Conservation (phyloP, 2,888 invertebrate genomes). For the Arctia plantaginis region DNA sequence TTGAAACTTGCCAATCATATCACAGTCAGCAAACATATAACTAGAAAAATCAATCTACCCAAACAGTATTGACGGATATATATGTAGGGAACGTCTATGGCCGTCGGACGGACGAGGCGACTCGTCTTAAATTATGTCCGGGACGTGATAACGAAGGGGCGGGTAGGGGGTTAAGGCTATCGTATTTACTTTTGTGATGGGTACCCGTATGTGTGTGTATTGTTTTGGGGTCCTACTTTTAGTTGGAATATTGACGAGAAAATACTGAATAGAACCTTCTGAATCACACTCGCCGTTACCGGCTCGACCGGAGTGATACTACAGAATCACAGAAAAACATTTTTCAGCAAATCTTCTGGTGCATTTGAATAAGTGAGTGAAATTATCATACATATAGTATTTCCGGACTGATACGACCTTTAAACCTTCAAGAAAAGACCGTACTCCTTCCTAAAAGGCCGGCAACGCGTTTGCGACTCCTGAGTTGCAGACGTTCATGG, state of each 20-base stretch:
- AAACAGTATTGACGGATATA: conserved; percentile 56
- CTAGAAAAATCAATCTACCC: conserved; percentile 54
- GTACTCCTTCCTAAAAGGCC: no score
- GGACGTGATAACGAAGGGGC: conserved; percentile 80
- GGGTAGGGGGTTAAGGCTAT: conserved; percentile 50
- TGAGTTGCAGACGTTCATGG: no score
- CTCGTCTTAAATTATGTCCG: conserved; percentile 83
- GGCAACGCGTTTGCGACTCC: no score
- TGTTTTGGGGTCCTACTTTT: conserved; percentile 51
- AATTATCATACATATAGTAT: no score
- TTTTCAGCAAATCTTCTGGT: no score
- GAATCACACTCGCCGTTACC: no score
- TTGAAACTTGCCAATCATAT: conserved; percentile 27
- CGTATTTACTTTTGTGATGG: conserved; percentile 67
- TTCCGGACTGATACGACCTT: no score
- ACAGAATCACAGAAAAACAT: no score
- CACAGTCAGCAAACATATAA: conserved; percentile 26
- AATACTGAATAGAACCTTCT: neutral
- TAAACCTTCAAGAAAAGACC: no score
- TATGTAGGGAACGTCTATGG: conserved; percentile 21
- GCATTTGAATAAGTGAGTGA: no score
- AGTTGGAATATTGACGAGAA: neutral
- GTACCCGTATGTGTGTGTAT: conserved; percentile 51
- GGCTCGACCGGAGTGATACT: no score
- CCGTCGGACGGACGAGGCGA: conserved; percentile 46